Percentiles rank a stretch among this genome's conserved stretches.
Conservation (phyloP, 2,113 vertebrate species). For the Alligator sinensis region DNA sequence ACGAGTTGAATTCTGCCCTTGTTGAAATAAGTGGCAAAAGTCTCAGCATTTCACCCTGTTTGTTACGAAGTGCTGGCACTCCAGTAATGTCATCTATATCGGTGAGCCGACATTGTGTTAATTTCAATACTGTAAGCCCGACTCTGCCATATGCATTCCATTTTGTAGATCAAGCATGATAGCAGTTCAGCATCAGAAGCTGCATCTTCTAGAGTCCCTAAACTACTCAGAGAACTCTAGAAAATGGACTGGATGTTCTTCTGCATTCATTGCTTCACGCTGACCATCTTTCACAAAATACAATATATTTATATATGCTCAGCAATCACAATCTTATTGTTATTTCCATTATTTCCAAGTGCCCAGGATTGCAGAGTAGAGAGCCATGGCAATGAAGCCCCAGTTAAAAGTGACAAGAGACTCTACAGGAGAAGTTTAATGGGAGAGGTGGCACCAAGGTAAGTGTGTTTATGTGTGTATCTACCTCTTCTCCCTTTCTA, state of each 20-base stretch:
- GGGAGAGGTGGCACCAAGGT: not conserved
- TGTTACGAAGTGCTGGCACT: not conserved
- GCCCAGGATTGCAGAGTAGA: not conserved
- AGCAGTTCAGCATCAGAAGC: not conserved
- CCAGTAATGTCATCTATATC: not conserved
- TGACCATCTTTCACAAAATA: not conserved
- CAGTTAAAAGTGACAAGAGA: rapidly evolving
- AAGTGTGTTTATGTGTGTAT: rapidly evolving
- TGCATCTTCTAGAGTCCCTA: not conserved
- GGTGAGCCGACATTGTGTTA: not conserved
- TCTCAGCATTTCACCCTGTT: not conserved
- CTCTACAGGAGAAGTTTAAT: not conserved
- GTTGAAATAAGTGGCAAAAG: not conserved
- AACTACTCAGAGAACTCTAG: not conserved
- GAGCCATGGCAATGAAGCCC: not conserved
- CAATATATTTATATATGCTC: not conserved
- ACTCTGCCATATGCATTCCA: not conserved
- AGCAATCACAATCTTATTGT: not conserved
- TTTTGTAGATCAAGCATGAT: not conserved
- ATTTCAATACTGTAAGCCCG: not conserved
- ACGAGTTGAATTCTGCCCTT: not conserved
- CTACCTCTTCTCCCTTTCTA: rapidly evolving
- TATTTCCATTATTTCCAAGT: not conserved
- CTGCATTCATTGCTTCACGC: not conserved
- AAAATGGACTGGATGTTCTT: not conserved